These are phyloP conservation scores for Xestia c-nigrum DNA, from an alignment of 2,888 invertebrate species.

Conservation along the genomic window DNA sequence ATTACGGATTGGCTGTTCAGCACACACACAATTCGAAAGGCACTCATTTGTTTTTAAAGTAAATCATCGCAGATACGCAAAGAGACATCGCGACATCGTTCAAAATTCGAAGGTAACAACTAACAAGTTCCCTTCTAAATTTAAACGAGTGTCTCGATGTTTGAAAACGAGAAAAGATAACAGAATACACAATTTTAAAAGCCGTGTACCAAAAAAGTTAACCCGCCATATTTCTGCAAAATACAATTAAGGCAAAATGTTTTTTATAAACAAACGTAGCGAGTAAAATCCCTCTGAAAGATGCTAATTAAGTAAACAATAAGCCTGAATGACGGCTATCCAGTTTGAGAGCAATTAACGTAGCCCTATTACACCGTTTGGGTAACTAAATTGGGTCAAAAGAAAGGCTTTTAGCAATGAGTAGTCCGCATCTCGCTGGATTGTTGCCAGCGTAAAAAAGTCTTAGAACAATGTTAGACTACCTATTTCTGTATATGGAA, in stretches of 20 bases:
- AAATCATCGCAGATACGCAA: background rate
- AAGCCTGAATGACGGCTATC: conserved; percentile 39
- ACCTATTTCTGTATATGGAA: background rate
- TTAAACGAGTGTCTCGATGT: background rate
- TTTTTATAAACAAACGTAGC: conserved; percentile 13
- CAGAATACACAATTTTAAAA: background rate
- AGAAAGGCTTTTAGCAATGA: conserved; percentile 51
- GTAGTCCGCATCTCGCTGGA: conserved; percentile 40
- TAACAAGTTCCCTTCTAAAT: no score
- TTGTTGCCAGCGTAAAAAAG: conserved; percentile 55
- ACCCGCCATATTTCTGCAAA: background rate
- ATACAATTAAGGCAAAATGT: conserved; percentile 10
- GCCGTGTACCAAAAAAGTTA: background rate
- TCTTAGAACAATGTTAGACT: conserved; percentile 26
- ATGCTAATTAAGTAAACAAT: conserved; percentile 53
- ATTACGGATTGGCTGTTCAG: background rate
- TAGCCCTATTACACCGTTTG: conserved; percentile 30
- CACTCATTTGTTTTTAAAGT: background rate
- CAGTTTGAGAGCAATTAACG: conserved; percentile 39
- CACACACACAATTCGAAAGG: background rate
- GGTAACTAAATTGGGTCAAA: conserved; percentile 55
- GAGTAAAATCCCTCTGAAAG: conserved; percentile 29
- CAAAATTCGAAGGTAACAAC: conserved; percentile 4
- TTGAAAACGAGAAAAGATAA: background rate
- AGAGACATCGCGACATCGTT: background rate